These are phyloP conservation scores for Raja brachyura DNA, from an alignment of 2,113 vertebrate genomes.

Conservation along the genomic window DNA sequence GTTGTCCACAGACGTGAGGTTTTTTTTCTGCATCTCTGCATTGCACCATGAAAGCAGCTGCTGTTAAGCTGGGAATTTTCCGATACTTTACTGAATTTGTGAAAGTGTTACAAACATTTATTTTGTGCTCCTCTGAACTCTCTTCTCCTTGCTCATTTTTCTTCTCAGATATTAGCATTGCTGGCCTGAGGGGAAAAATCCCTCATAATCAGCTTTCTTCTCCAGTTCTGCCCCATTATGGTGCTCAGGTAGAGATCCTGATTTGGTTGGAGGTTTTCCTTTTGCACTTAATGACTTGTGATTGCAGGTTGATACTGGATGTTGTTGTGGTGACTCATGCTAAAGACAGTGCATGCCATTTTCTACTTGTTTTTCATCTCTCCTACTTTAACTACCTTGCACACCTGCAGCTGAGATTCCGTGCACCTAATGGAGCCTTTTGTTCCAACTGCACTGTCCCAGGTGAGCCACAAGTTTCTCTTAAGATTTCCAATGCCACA, in stretches of 20 bases:
- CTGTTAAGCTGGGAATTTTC: neutral
- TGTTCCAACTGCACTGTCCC: neutral
- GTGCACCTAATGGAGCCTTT: neutral
- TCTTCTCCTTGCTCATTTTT: constrained; percentile 45
- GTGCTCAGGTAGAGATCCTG: constrained; percentile 56
- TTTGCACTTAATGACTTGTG: neutral
- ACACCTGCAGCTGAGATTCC: neutral
- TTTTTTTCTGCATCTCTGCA: neutral
- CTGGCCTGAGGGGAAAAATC: constrained; percentile 51
- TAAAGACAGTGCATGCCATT: constrained; percentile 1
- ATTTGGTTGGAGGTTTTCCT: neutral
- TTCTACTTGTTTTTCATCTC: neutral
- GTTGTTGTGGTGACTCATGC: neutral
- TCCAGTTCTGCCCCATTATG: constrained; percentile 51
- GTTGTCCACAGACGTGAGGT: neutral
- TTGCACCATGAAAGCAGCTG: neutral
- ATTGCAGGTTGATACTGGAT: neutral
- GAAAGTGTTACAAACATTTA: neutral
- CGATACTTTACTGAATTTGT: neutral
- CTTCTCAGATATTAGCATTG: constrained; percentile 56
- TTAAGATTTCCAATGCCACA: neutral
- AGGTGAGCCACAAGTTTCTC: neutral
- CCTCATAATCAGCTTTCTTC: constrained; percentile 52
- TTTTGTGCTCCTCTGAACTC: neutral
- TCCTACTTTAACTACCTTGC: neutral